phyloP scores from a whole-genome alignment of 2,888 invertebrate genomes.

The Hemithea aestivaria region DNA sequence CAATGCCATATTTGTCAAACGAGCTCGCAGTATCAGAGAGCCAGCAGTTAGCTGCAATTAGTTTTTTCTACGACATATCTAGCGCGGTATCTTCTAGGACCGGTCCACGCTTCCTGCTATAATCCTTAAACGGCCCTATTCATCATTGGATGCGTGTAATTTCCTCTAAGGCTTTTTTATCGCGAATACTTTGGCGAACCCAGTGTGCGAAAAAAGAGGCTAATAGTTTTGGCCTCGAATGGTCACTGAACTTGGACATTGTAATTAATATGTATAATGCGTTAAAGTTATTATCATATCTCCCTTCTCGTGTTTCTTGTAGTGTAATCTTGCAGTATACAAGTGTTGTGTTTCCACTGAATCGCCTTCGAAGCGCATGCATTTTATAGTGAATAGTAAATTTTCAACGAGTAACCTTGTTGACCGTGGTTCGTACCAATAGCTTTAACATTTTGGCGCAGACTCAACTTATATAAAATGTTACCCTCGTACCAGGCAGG shows the following conservation, averaged over 20 bases:
- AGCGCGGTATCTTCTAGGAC: conserved; percentile 42
- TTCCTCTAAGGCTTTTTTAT: conserved; percentile 53
- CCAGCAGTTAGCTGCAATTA: conserved; percentile 52
- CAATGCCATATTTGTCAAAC: conserved; percentile 42
- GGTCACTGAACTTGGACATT: conserved; percentile 39
- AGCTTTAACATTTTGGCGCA: conserved; percentile 37
- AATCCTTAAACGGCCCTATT: conserved; percentile 57
- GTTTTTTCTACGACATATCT: conserved; percentile 50
- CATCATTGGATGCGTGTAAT: conserved; percentile 54
- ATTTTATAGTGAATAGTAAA: conserved; percentile 38
- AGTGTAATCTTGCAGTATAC: background rate
- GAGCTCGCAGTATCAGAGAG: conserved; percentile 35
- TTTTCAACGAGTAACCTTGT: conserved; percentile 29
- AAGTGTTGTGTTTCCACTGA: conserved; percentile 1
- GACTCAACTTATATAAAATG: conserved; percentile 41
- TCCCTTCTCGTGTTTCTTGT: conserved; percentile 1
- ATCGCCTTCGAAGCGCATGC: conserved; percentile 31
- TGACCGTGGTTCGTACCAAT: conserved; percentile 24
- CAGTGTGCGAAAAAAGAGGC: conserved; percentile 34
- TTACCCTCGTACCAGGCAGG: conserved; percentile 7
- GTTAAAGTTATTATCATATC: conserved; percentile 1
- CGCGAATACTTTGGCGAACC: conserved; percentile 33
- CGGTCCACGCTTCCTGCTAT: conserved; percentile 61
- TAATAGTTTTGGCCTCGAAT: conserved; percentile 40
- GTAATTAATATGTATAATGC: conserved; percentile 7